Conservation (phyloP, 2,888 invertebrate species). For the Hydropsyche betteni region DNA sequence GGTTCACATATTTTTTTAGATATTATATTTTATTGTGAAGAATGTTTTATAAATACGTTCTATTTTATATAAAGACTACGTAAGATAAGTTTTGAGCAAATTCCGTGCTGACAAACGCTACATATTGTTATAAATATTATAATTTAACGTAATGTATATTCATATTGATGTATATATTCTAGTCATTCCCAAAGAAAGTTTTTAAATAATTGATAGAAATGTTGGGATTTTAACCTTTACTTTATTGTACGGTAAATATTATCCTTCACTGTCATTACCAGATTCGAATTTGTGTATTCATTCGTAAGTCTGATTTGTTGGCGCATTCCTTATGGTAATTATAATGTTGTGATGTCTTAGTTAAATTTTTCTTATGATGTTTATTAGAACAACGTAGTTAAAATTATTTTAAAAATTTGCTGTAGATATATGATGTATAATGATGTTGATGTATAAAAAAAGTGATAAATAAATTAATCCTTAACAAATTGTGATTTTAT, state of each 20-base stretch:
- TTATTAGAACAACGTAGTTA: slow-evolving; percentile 36
- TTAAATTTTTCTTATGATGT: slow-evolving; percentile 49
- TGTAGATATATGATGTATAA: slow-evolving; percentile 32
- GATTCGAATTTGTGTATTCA: slow-evolving; percentile 9
- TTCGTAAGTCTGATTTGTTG: slow-evolving; percentile 44
- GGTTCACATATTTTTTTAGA: not conserved
- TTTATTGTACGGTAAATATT: too few relatives aligned
- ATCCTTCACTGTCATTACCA: not conserved
- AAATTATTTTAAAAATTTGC: slow-evolving; percentile 34
- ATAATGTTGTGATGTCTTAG: slow-evolving; percentile 51
- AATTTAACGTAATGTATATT: not conserved
- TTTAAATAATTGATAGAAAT: not conserved
- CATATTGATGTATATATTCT: slow-evolving; percentile 36
- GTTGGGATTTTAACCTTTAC: not conserved
- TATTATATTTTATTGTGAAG: too few relatives aligned
- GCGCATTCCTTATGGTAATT: slow-evolving; percentile 47
- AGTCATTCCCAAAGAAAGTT: slow-evolving; percentile 45
- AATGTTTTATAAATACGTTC: too few relatives aligned
- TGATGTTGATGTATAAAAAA: slow-evolving; percentile 50
- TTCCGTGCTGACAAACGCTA: too few relatives aligned
- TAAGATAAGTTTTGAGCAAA: too few relatives aligned
- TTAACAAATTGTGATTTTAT: slow-evolving; percentile 6
- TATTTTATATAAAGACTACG: too few relatives aligned
- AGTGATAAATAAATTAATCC: slow-evolving; percentile 51
- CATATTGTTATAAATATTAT: too few relatives aligned